These are phyloP conservation scores for Synanthedon vespiformis DNA, from an alignment of 2,888 invertebrate species.

Conservation along the genomic window DNA sequence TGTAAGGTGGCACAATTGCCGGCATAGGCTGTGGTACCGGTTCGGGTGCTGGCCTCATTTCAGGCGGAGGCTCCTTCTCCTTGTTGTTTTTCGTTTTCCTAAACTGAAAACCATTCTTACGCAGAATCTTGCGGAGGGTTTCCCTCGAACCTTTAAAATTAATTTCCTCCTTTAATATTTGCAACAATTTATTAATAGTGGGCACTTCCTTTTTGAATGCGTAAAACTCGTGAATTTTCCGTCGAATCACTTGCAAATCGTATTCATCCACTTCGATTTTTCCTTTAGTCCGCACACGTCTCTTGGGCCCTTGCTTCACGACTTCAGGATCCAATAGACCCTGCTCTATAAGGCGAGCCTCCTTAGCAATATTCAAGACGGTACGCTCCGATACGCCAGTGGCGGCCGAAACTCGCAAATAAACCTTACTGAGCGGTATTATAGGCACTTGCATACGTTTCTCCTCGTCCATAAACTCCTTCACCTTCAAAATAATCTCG, in stretches of 20 bases:
- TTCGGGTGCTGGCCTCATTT: slow-evolving; percentile 14
- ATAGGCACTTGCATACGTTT: slow-evolving; percentile 65
- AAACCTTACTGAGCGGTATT: slow-evolving; percentile 60
- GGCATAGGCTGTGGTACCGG: slow-evolving; percentile 42
- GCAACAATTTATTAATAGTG: slow-evolving; percentile 54
- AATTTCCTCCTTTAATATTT: slow-evolving; percentile 57
- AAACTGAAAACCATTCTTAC: slow-evolving; percentile 61
- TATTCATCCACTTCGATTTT: slow-evolving; percentile 61
- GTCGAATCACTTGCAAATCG: slow-evolving; percentile 52
- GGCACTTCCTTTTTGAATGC: slow-evolving; percentile 62
- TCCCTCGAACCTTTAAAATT: slow-evolving; percentile 60
- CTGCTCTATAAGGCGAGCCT: slow-evolving; percentile 57
- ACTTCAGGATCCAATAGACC: slow-evolving; percentile 56
- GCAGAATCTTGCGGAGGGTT: slow-evolving; percentile 51
- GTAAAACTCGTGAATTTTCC: slow-evolving; percentile 62
- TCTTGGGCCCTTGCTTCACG: slow-evolving; percentile 52
- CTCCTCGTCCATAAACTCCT: slow-evolving; percentile 64
- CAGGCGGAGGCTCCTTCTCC: slow-evolving; percentile 44
- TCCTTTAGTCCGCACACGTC: slow-evolving; percentile 55
- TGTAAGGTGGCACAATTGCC: slow-evolving; percentile 53
- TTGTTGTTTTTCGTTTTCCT: slow-evolving; percentile 59
- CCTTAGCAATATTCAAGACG: slow-evolving; percentile 56
- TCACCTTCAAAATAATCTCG: slow-evolving; percentile 60
- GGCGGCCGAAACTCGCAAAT: slow-evolving; percentile 56
- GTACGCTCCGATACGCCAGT: slow-evolving; percentile 62